Percentiles rank a stretch among this genome's conserved stretches.
Conservation (phyloP, 2,888 invertebrate species). For the Macrosoma leucophasiata region DNA sequence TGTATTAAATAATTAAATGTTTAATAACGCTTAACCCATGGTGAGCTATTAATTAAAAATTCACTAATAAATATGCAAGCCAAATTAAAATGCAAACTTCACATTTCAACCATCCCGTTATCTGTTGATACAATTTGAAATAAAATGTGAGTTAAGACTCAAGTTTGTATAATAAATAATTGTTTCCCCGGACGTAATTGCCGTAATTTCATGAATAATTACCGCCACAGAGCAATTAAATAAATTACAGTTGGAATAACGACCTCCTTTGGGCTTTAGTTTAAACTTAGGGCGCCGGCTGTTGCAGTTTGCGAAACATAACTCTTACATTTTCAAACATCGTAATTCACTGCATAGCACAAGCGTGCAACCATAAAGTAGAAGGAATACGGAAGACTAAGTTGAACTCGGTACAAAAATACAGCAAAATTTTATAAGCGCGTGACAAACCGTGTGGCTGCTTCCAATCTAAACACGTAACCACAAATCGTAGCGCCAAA, state of each 20-base stretch:
- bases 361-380: slow-evolving; percentile 25
- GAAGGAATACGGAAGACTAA: slow-evolving; percentile 12
- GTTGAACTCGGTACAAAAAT: slow-evolving; percentile 19
- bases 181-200: slow-evolving; percentile 72
- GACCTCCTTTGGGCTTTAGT: slow-evolving; percentile 68
- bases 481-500: slow-evolving; percentile 57
- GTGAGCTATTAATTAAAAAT: slow-evolving; percentile 7
- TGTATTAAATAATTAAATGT: no score
- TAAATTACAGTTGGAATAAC: slow-evolving; percentile 73
- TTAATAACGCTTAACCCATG: not conserved
- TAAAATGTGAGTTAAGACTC: slow-evolving; percentile 72
- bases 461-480: slow-evolving; percentile 57
- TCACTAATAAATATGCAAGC: slow-evolving; percentile 9
- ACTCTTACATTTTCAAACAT: slow-evolving; percentile 37
- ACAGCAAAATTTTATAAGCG: slow-evolving; percentile 23
- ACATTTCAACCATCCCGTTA: slow-evolving; percentile 46
- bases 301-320: slow-evolving; percentile 45
- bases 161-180: slow-evolving; percentile 75
- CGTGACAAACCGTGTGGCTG: slow-evolving; percentile 42
- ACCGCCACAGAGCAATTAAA: slow-evolving; percentile 75
- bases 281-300: slow-evolving; percentile 65
- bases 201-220: slow-evolving; percentile 77
- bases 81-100: slow-evolving; percentile 36
- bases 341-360: slow-evolving; percentile 26
- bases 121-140: slow-evolving; percentile 64